Evolutionary conservation across 2,797 vertebrate species (phyloP).

Genomic region (Danio kyathit): DNA sequence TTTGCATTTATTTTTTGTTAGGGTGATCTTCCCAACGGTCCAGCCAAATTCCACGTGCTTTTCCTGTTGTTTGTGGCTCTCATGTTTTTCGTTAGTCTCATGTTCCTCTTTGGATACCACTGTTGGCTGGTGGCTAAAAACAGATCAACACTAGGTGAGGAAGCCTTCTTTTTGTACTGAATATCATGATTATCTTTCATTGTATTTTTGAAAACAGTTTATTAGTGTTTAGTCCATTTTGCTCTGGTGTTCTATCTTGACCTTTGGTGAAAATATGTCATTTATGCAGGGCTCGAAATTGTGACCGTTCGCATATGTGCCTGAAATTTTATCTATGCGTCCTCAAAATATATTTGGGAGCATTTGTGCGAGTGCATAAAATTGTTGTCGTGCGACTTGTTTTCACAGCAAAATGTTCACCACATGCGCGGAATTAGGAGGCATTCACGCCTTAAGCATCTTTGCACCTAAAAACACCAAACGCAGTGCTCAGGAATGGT

Average conservation of each 20-base stretch:
- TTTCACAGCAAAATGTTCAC: too few species aligned
- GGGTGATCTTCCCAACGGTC: conserved; percentile 87
- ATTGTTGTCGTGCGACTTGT: too few species aligned
- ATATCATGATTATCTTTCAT: neutral
- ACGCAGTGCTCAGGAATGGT: too few species aligned
- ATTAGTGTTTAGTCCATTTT: too few species aligned
- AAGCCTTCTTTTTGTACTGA: neutral
- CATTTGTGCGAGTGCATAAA: too few species aligned
- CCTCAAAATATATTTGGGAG: too few species aligned
- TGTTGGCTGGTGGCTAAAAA: conserved; percentile 97
- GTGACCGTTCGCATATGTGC: too few species aligned
- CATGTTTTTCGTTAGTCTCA: conserved; percentile 97
- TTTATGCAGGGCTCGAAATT: too few species aligned
- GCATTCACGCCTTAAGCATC: too few species aligned
- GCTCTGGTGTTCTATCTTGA: neutral
- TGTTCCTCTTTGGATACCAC: conserved; percentile 97
- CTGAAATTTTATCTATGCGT: too few species aligned
- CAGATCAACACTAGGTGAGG: conserved; percentile 94
- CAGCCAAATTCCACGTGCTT: conserved; percentile 94
- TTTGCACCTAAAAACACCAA: too few species aligned
- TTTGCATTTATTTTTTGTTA: conserved; percentile 68
- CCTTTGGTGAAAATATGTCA: neutral
- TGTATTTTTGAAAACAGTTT: neutral
- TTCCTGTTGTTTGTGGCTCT: conserved; percentile 96
- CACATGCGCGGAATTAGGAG: too few species aligned